Conservation (phyloP, 2,888 invertebrate genomes). For the Ethmia dodecea region DNA sequence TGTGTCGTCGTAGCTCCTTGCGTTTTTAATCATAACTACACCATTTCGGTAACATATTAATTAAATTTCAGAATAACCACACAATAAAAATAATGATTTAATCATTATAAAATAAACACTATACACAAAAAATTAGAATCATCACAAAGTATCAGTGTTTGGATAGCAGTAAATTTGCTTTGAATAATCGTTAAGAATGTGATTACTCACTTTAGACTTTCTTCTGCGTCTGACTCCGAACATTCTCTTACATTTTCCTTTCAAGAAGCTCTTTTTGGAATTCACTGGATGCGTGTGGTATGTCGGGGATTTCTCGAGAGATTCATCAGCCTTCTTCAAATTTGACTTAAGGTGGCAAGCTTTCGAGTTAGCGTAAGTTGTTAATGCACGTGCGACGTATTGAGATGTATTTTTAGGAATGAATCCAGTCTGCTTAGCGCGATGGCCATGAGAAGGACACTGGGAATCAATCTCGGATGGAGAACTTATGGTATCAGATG, state of each 20-base stretch:
- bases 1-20: too few species aligned
- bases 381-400: conserved; percentile 26
- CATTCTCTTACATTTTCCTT: conserved; percentile 43
- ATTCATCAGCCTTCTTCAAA: not conserved
- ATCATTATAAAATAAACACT: too few species aligned
- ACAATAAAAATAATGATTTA: too few species aligned
- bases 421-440: conserved; percentile 28
- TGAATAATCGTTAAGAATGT: conserved; percentile 11
- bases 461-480: conserved; percentile 35
- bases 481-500: conserved; percentile 36
- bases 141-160: too few species aligned
- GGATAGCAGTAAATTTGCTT: conserved; percentile 2
- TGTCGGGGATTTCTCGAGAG: not conserved
- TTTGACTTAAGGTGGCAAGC: not conserved
- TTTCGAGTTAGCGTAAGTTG: conserved; percentile 11
- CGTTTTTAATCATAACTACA: too few species aligned
- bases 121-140: too few species aligned
- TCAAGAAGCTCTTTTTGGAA: conserved; percentile 35
- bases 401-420: conserved; percentile 28
- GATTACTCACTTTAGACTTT: conserved; percentile 27
- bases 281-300: conserved; percentile 27
- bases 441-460: conserved; percentile 38
- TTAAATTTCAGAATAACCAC: too few species aligned
- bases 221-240: conserved; percentile 37
- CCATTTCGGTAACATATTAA: too few species aligned